phyloP scores from a whole-genome alignment of 1,140 invertebrate genomes.

The Hypsibius dujardini region DNA sequence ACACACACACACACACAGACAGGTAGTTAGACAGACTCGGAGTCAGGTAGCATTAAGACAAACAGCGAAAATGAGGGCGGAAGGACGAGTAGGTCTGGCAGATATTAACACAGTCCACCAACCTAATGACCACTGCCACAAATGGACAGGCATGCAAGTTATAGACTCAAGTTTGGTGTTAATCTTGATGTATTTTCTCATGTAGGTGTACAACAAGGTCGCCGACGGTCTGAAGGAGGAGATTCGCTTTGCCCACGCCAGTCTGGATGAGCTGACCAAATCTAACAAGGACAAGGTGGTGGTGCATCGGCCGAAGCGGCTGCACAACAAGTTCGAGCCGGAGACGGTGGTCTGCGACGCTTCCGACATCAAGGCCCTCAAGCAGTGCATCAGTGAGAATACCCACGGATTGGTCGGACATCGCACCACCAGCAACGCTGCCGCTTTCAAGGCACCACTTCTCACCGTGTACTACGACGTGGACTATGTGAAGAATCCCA shows the following conservation, averaged over 20 bases:
- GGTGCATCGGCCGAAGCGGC: slow-evolving; percentile 64
- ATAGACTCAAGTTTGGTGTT: no score
- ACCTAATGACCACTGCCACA: no score
- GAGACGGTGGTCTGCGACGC: slow-evolving; percentile 47
- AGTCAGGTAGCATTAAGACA: no score
- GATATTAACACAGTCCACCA: no score
- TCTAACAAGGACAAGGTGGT: slow-evolving; percentile 65
- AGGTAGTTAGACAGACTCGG: no score
- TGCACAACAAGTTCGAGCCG: slow-evolving; percentile 82
- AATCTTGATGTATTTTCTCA: no score
- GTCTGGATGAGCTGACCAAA: slow-evolving; percentile 49
- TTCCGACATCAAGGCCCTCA: slow-evolving; percentile 45
- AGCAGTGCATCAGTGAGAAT: slow-evolving; percentile 61
- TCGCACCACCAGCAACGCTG: slow-evolving; percentile 59
- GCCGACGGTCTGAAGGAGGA: slow-evolving; percentile 82
- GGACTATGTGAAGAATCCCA: slow-evolving; percentile 88
- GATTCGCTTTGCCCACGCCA: slow-evolving; percentile 65
- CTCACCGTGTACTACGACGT: slow-evolving; percentile 83
- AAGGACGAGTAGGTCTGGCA: no score
- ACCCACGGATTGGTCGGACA: slow-evolving; percentile 81
- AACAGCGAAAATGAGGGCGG: no score
- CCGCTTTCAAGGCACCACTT: slow-evolving; percentile 70
- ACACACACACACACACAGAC: no score
- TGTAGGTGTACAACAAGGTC: slow-evolving; percentile 56
- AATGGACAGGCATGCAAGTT: no score